Evolutionary conservation across 2,113 vertebrate species (phyloP).

Genomic region (Halichoeres trimaculatus): DNA sequence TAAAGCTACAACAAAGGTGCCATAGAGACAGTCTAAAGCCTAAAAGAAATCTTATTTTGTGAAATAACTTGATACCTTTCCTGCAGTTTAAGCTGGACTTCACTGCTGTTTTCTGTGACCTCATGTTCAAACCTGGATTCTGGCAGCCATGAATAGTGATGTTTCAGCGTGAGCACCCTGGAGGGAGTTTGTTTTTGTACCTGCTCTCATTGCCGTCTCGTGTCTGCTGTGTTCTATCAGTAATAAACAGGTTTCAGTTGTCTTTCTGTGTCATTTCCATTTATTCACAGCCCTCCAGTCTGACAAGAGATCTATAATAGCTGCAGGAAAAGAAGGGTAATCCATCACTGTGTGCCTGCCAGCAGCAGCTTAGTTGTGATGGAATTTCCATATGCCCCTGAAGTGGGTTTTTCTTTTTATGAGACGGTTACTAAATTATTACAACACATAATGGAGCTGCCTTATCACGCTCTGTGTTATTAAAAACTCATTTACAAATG

Average conservation of each 20-base stretch:
- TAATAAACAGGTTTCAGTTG: conserved; percentile 55
- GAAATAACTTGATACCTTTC: neutral
- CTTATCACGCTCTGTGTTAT: conserved; percentile 31
- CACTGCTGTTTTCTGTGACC: neutral
- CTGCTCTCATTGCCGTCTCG: conserved; percentile 22
- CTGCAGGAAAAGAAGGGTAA: conserved; percentile 49
- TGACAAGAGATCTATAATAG: conserved; percentile 59
- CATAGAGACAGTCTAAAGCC: too few species aligned
- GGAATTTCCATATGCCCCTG: conserved; percentile 53
- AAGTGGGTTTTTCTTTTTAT: conserved; percentile 42
- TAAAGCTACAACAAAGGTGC: too few species aligned
- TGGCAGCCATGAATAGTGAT: neutral
- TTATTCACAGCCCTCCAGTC: conserved; percentile 48
- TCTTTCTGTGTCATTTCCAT: conserved; percentile 55
- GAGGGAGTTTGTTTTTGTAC: conserved; percentile 33
- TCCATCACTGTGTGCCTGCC: conserved; percentile 58
- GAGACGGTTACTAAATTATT: conserved; percentile 42
- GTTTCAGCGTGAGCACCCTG: neutral
- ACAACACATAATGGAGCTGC: conserved; percentile 38
- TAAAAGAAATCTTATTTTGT: neutral
- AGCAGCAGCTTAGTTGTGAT: conserved; percentile 53
- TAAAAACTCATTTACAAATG: conserved; percentile 43
- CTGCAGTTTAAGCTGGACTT: neutral
- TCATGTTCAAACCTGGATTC: neutral
- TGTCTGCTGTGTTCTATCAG: conserved; percentile 41